Percentiles rank a stretch among this genome's conserved stretches.
Conservation (phyloP, 2,888 invertebrate genomes). For the Choreutis nemorana region DNA sequence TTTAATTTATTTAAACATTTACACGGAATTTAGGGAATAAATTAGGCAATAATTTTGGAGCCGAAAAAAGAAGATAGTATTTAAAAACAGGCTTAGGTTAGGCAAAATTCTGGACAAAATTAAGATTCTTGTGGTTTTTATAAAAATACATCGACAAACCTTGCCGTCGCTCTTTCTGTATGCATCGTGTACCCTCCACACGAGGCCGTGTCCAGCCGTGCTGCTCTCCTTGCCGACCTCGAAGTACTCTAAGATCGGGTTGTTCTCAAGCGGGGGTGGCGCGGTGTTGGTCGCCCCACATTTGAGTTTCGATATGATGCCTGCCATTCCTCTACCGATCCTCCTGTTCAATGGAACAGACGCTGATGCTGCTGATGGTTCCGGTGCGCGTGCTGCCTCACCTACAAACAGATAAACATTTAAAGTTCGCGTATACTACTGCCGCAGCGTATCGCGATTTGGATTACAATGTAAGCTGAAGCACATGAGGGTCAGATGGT, state of each 20-base stretch:
- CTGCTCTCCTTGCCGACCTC: conserved; percentile 84
- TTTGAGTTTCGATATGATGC: conserved; percentile 34
- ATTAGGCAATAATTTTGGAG: not conserved
- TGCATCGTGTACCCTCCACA: conserved; percentile 93
- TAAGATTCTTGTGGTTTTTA: too few relatives aligned
- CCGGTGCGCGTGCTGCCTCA: conserved; percentile 14
- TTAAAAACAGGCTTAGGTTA: too few relatives aligned
- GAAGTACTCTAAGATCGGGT: conserved; percentile 88
- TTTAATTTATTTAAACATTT: too few relatives aligned
- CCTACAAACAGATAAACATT: conserved; percentile 12
- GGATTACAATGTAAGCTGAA: too few relatives aligned
- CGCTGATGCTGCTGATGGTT: conserved; percentile 14
- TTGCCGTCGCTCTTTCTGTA: conserved; percentile 87
- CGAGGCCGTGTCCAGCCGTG: conserved; percentile 86
- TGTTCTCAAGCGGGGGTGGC: conserved; percentile 62
- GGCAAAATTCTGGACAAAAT: too few relatives aligned
- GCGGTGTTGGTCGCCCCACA: conserved; percentile 16
- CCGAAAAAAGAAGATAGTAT: not conserved
- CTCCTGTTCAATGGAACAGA: conserved; percentile 14
- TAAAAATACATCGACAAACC: too few relatives aligned
- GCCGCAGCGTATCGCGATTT: too few relatives aligned
- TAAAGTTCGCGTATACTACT: too few relatives aligned
- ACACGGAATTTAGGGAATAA: too few relatives aligned
- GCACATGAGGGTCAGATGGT: too few relatives aligned
- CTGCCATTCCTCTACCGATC: conserved; percentile 26